These are phyloP conservation scores for Bimastos eiseni DNA, from an alignment of 2,888 invertebrate species.

Conservation along the genomic window DNA sequence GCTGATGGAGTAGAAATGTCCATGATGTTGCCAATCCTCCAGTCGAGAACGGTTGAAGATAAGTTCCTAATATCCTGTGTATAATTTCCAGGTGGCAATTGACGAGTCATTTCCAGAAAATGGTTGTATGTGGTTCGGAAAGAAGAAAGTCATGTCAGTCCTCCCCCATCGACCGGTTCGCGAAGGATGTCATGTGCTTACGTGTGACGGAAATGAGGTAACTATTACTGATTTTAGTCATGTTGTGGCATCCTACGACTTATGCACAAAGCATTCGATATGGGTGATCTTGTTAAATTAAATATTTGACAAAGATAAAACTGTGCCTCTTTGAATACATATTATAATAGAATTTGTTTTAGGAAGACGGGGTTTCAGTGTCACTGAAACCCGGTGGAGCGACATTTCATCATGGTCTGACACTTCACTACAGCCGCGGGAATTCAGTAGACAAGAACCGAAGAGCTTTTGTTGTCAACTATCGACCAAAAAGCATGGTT, in stretches of 20 bases:
- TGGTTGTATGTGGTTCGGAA: conserved; percentile 52
- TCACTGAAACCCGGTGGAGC: conserved; percentile 40
- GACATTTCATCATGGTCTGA: conserved; percentile 43
- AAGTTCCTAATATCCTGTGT: background rate
- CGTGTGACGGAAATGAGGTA: conserved; percentile 41
- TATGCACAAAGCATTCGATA: too few species aligned
- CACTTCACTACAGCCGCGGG: conserved; percentile 43
- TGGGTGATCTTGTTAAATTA: too few species aligned
- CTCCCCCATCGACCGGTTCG: conserved; percentile 37
- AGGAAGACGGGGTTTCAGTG: conserved; percentile 38
- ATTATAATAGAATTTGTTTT: too few species aligned
- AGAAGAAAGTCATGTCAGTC: conserved; percentile 42
- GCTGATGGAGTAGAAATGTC: too few species aligned
- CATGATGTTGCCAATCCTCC: too few species aligned
- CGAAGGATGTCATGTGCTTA: conserved; percentile 40
- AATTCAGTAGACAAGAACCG: conserved; percentile 39
- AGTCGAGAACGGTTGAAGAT: too few species aligned
- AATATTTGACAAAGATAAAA: too few species aligned
- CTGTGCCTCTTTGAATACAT: too few species aligned
- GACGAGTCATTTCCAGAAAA: conserved; percentile 52
- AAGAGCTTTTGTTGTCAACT: conserved; percentile 43
- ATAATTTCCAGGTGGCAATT: conserved; percentile 45
- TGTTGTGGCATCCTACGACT: too few species aligned
- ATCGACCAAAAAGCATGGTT: conserved; percentile 43
- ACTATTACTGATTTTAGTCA: background rate